Evolutionary conservation across 2,113 vertebrate species (phyloP), one percentile per base, ranked within the genome.

Genomic region (Ranitomeya variabilis): DNA sequence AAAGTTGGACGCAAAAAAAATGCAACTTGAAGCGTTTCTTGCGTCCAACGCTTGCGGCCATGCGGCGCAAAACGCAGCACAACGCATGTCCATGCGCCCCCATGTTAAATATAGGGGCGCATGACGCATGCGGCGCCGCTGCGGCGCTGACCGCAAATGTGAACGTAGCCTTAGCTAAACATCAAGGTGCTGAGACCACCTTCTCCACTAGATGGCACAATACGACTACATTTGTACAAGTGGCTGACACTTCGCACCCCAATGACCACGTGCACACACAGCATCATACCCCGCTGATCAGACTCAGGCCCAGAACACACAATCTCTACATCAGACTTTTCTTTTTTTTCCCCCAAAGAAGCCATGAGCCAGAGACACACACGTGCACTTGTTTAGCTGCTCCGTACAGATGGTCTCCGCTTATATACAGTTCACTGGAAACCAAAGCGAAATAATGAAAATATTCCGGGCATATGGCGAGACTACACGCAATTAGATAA

Each of bases 361-460:
- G 73, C 0, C 37, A 19, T 51, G 16, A 52, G 52, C 0, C 45
- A 1, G 37, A 8, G 64, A 16, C 10, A 15, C 11, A 83, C 62
- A 83, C 54, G 74, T 19, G 74, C 85, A 69, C 67, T 80, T 77
- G 52, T 51, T 26, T 78, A 54, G 76, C 60, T 87, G 37, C 54
- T 80, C 74, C 85, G 64, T 78, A 86, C 74, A 87, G 74, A 86
- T 86, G 85, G 85, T 76, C 74, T 23, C 14, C 23, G 85, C 73
- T n/a, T 16, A 45, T 45, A 45, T 45, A 2, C 1, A 23, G 52
- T 71, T 57, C 31, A n/a, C 77, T 71, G 60, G 31, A 52, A 69
- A 59, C 62, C 80, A 67, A 80, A 87, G 51, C 51, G 7, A 78
- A 87, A 59, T 26, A 73, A 81, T 71, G 37, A 55, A 79, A 87